Base-by-base conservation (phyloP, 1,140 invertebrate genomes). In the Paraescarpia echinospica region DNA sequence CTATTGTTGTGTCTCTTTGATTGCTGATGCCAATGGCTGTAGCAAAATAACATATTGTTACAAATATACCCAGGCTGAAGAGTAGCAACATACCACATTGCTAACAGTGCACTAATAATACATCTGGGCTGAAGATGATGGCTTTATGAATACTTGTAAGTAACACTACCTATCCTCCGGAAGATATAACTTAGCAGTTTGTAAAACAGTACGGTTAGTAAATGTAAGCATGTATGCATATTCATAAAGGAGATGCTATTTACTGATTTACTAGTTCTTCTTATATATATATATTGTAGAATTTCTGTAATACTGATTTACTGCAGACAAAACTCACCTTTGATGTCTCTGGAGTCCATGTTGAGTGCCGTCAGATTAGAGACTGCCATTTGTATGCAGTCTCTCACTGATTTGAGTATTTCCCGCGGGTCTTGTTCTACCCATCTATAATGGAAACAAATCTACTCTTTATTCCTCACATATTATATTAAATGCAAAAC, bases 371-470 rank as follows among this genome's bases (percentile, higher is more conserved):
- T 95, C 34, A 97, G 94, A 92, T 97, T 96, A 33, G 96, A 95
- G 34, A 96, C 94, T 18, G 96, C 95, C 92, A 95, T 95, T 22
- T 97, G 97, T 14, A 99, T 98, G 94, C 98, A 99, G 94, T 97
- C 97, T 90, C 97, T 96, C 22, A 99, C 97, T 18, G 98, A 97
- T 31, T 97, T 96, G 34, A 99, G 96, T 94, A 99, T 96, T 94
- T 98, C 97, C 92, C 97, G 96, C 0, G 99, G 98, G 95, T 99
- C 98, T 95, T 99, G 98, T 96, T 99, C 99, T 8, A 98, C 98
- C 99, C 99, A 99, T 94, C 59, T 77, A 18, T 77, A n/a, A 77
- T 31, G 27, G 59, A 6, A 77, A 31, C 22, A 77, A 77, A 77
- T 77, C 9, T 77, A 77, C 22, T 77, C 1, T 22, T 77, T 27